phyloP scores from a whole-genome alignment of 1,140 invertebrate genomes.

The Planococcus citri region DNA sequence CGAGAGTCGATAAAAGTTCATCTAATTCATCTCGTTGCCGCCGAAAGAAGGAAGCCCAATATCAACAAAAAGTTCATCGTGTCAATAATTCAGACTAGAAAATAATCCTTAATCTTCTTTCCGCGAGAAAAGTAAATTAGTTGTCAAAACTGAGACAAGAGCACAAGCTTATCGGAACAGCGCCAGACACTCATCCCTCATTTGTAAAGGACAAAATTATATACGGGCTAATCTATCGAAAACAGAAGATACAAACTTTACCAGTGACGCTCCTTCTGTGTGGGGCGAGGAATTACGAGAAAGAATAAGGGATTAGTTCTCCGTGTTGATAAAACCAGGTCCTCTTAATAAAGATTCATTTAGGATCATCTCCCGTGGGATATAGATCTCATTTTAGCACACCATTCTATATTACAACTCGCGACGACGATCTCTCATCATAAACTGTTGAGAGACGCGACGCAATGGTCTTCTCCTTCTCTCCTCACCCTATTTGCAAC shows the following conservation, averaged over 20 bases:
- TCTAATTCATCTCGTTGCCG: background rate
- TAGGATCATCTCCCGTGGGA: constrained; percentile 15
- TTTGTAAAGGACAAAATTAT: constrained; percentile 18
- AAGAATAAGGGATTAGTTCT: constrained; percentile 19
- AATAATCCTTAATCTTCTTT: constrained; percentile 20
- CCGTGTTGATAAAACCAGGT: constrained; percentile 18
- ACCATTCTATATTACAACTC: too few relatives aligned
- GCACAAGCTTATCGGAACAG: constrained; percentile 15
- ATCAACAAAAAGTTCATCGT: constrained; percentile 20
- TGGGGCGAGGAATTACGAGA: background rate
- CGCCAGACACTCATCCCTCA: constrained; percentile 18
- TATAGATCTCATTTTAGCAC: constrained; percentile 14
- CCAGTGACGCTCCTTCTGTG: background rate
- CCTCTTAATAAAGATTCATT: constrained; percentile 20
- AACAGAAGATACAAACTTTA: constrained; percentile 20
- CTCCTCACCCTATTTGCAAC: background rate
- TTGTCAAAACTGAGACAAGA: constrained; percentile 20
- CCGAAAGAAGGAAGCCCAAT: background rate
- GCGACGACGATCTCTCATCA: background rate
- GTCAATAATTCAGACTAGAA: constrained; percentile 19
- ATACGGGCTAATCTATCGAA: constrained; percentile 18
- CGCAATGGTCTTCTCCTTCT: too few relatives aligned
- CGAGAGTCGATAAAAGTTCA: constrained; percentile 11
- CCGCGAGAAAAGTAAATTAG: constrained; percentile 19
- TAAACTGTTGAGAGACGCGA: background rate